Base-by-base conservation (phyloP, 2,797 vertebrate species). In the Acipenser transmontanus region DNA sequence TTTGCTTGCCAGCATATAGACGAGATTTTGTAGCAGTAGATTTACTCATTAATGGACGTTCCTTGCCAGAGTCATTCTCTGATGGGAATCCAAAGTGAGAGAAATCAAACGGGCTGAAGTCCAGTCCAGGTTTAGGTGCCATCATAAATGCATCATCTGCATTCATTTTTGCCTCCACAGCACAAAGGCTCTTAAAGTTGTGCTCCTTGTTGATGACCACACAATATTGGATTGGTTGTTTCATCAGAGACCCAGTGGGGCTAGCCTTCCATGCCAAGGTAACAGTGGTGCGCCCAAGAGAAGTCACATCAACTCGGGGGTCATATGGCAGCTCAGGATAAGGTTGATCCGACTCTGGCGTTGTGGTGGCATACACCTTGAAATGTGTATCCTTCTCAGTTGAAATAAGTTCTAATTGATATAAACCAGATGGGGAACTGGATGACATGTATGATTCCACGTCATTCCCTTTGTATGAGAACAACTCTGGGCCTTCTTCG, bases 151-250 rank as follows among this genome's bases (percentile, higher is more conserved):
- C 80, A 0, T 97, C 96, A 0, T 98, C 97, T 0, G 76, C 73
- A 67, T 79, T 89, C 74, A 96, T 86, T 77, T 95, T 98, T n/a
- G 95, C 93, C 76, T 98, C 97, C 0, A 93, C 97, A 0, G 95
- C 97, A 4, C 97, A 99, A 72, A 99, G 91, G 69, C 97, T 99
- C 83, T 99, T 99, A 79, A 99, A 99, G 72, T 99, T 99, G 87
- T 99, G 97, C 71, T 99, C 95, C 66, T 94, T 96, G 83, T 93
- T 98, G 81, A 98, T 89, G 61, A 99, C 95, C 9, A 98, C 91
- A 9, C 97, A 99, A 69, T 99, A 99, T 70, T 94, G 93, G 49
- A 96, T 88, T 0, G 97, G 95, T 72, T 96, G 96, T 62, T 87
- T 91, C 85, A 98, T 87, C 60, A 95, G 68, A 0, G 89, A 90